Conservation (phyloP, 2,888 invertebrate genomes). For the Ptychoptera contaminata region DNA sequence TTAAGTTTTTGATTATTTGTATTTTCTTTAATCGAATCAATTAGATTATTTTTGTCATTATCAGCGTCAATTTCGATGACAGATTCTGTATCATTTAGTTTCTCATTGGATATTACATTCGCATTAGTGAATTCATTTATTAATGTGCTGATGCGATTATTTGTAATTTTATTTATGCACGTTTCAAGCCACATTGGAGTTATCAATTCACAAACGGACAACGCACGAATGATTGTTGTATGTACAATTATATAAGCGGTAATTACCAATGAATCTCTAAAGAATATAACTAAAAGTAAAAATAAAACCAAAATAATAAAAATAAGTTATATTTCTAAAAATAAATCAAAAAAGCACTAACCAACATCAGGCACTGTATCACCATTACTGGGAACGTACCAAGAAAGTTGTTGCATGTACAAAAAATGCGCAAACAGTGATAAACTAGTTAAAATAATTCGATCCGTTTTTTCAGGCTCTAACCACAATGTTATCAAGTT, state of each 20-base stretch:
- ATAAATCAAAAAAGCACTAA: conserved; percentile 18
- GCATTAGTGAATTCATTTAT: no score
- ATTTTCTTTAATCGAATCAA: not conserved
- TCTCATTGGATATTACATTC: no score
- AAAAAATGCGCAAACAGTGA: conserved; percentile 45
- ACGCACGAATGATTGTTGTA: conserved; percentile 9
- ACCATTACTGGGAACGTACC: conserved; percentile 43
- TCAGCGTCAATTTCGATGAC: not conserved
- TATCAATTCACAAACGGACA: conserved; percentile 5
- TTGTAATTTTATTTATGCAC: conserved; percentile 2
- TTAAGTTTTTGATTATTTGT: conserved; percentile 1
- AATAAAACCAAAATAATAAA: not conserved
- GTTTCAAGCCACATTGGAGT: conserved; percentile 11
- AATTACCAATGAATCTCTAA: conserved; percentile 13
- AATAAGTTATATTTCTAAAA: conserved; percentile 6
- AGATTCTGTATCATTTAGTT: no score
- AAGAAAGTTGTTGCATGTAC: conserved; percentile 41
- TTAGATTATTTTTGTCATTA: not conserved
- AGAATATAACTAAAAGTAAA: conserved; percentile 13
- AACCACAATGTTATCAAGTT: conserved; percentile 41
- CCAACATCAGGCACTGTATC: conserved; percentile 40
- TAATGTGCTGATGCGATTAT: no score
- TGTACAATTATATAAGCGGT: conserved; percentile 9
- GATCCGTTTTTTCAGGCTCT: conserved; percentile 38
- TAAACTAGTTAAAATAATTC: conserved; percentile 38